Conservation (phyloP, 2,113 vertebrate genomes). For the Channa argus region DNA sequence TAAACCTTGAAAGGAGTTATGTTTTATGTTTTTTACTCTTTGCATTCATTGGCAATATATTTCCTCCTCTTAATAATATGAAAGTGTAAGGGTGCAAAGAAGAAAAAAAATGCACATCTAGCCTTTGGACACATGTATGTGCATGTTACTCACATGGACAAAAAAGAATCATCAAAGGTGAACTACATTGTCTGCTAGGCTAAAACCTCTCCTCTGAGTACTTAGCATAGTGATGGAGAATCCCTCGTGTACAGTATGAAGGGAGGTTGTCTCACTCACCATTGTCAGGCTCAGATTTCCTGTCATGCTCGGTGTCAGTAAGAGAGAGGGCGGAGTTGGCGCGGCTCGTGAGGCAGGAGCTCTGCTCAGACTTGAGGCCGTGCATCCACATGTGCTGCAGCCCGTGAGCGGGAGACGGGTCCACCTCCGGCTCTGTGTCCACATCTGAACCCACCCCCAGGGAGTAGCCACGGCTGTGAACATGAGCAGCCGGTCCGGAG, state of each 20-base stretch:
- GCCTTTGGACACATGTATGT: constrained; percentile 1
- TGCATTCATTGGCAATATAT: constrained; percentile 20
- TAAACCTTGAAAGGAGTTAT: constrained; percentile 42
- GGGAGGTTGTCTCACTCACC: constrained; percentile 83
- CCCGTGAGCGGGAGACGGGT: constrained; percentile 88
- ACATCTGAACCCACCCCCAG: constrained; percentile 90
- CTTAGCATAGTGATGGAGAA: constrained; percentile 17
- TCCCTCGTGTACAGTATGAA: constrained; percentile 5
- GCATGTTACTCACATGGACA: constrained; percentile 4
- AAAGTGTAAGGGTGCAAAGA: constrained; percentile 10
- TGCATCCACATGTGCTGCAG: constrained; percentile 95
- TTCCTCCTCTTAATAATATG: constrained; percentile 10
- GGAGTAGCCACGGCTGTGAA: constrained; percentile 87
- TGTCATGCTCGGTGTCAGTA: constrained; percentile 96
- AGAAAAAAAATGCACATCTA: constrained; percentile 10
- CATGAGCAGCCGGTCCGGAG: constrained; percentile 67
- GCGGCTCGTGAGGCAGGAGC: constrained; percentile 94
- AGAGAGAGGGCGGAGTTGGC: constrained; percentile 95
- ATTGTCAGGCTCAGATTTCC: constrained; percentile 95
- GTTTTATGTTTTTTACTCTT: constrained; percentile 52
- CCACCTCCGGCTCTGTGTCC: constrained; percentile 93
- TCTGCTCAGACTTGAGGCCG: constrained; percentile 93
- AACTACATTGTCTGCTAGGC: constrained; percentile 2
- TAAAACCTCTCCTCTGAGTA: background rate
- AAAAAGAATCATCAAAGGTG: constrained; percentile 39